These are phyloP conservation scores for Lepetodrilus schrolli DNA, from an alignment of 2,888 invertebrate genomes.

Conservation along the genomic window DNA sequence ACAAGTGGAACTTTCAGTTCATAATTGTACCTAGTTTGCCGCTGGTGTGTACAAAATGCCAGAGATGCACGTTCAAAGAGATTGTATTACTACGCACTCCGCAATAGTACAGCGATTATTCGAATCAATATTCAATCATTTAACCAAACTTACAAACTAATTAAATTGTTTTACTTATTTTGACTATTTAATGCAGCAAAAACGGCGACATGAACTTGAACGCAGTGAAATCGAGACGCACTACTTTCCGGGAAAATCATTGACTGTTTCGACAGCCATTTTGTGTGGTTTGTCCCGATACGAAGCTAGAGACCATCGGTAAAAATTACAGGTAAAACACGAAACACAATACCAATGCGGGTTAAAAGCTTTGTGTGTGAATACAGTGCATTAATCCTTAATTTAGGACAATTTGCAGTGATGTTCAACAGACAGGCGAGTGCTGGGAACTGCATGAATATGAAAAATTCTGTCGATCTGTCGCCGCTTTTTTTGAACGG, in stretches of 20 bases:
- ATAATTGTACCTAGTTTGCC: background rate
- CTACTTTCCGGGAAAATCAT: conserved; percentile 10
- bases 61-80: background rate
- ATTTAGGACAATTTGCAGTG: no score
- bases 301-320: conserved; percentile 14
- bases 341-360: background rate
- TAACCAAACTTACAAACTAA: no score
- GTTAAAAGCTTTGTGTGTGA: background rate
- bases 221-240: background rate
- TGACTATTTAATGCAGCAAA: background rate
- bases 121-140: no score
- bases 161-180: no score
- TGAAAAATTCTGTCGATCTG: no score
- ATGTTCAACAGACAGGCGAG: no score
- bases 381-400: no score
- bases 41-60: conserved; percentile 3
- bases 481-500: conserved; percentile 17
- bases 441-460: no score
- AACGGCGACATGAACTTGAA: background rate
- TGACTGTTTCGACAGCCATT: conserved; percentile 30
- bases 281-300: conserved; percentile 31
- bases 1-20: background rate
- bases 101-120: no score
- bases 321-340: conserved; percentile 28
- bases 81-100: conserved; percentile 12